Percentiles rank a stretch among this genome's conserved stretches.
Conservation (phyloP, 2,797 vertebrate species). For the Sebastes diploproa region DNA sequence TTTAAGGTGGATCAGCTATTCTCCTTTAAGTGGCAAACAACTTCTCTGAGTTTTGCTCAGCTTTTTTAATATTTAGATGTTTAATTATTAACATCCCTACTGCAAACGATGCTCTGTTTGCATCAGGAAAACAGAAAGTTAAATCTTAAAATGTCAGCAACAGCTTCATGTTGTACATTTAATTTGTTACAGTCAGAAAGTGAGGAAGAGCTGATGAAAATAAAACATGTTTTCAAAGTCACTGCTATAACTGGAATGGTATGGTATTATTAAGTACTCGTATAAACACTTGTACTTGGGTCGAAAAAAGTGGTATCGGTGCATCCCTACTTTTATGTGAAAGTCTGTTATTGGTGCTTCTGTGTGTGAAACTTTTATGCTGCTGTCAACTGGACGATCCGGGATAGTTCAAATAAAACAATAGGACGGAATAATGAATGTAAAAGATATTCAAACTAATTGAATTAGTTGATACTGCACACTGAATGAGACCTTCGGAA, state of each 20-base stretch:
- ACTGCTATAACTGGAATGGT: neutral
- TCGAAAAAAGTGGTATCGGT: too few species aligned
- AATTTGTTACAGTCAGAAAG: neutral
- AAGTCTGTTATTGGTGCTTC: too few species aligned
- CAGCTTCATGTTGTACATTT: neutral
- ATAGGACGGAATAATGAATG: neutral
- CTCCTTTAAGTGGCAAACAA: too few species aligned
- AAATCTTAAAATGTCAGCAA: neutral
- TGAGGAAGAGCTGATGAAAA: neutral
- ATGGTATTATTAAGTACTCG: neutral
- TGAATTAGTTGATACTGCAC: neutral
- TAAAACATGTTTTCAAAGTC: neutral
- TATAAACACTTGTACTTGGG: fast-evolving
- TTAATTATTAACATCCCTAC: neutral
- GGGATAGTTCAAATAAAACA: neutral
- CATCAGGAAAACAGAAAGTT: neutral
- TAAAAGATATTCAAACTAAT: neutral
- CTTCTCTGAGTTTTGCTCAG: too few species aligned
- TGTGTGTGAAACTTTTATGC: too few species aligned
- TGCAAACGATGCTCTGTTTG: neutral
- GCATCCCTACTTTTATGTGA: too few species aligned
- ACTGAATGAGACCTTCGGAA: neutral
- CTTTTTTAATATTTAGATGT: fast-evolving
- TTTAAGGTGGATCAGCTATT: too few species aligned
- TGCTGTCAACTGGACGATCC: neutral